Conservation (phyloP, 2,888 invertebrate species). For the Acronicta leporina region DNA sequence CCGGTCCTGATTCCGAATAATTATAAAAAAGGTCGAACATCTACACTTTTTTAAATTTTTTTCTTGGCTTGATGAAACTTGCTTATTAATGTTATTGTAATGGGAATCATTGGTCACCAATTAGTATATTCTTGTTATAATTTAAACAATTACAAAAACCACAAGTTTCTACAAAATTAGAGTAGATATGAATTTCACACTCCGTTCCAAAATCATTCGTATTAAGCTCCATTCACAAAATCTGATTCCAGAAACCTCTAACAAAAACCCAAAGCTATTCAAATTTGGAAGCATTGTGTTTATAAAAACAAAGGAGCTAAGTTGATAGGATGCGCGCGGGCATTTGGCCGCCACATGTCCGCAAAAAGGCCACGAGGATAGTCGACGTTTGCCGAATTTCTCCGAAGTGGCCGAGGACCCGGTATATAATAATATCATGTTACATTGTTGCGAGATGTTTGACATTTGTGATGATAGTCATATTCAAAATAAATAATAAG, state of each 20-base stretch:
- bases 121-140: neutral
- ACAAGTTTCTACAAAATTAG: neutral
- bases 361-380: constrained; percentile 69
- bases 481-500: neutral
- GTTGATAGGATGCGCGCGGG: constrained; percentile 66
- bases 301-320: constrained; percentile 51
- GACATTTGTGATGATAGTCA: constrained; percentile 3
- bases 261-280: constrained; percentile 33
- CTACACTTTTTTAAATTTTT: too few relatives aligned
- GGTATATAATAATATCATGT: constrained; percentile 5
- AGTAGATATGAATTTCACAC: neutral
- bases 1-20: neutral
- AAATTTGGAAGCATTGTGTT: constrained; percentile 35
- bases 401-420: constrained; percentile 55
- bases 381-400: constrained; percentile 66
- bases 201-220: constrained; percentile 1
- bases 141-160: neutral
- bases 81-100: too few relatives aligned
- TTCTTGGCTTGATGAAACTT: too few relatives aligned
- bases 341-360: constrained; percentile 82
- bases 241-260: constrained; percentile 27
- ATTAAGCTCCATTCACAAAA: constrained; percentile 26
- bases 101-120: too few relatives aligned
- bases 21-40: too few relatives aligned
- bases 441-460: constrained; percentile 40